Base-by-base conservation (phyloP, 1,140 invertebrate species). In the Brachionus rotundiformis region DNA sequence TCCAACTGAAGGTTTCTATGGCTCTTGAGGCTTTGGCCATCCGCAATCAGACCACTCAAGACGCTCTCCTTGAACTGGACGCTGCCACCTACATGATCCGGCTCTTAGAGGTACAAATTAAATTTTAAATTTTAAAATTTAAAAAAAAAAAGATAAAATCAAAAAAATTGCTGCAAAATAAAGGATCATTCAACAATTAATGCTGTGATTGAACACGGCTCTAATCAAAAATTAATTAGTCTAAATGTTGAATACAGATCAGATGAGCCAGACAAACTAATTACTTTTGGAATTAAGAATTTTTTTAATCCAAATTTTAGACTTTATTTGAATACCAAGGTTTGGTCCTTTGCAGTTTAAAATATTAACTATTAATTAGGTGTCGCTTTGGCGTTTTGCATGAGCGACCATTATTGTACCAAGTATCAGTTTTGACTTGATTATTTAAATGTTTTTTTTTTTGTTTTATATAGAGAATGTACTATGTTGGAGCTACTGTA, bases 21-120 rank as follows among this genome's bases (percentile, higher is more conserved):
- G 88, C 88, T 36, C 81, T 88, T 5, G 86, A 88, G 83, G 84
- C 87, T 49, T 82, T 88, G 49, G 85, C 86, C 33, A 83, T 85
- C 13, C 84, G 86, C 47, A 88, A 88, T 83, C 79, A 83, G 6
- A 76, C 80, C 16, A 85, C 84, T 83, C 88, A 88, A 83, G 83
- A 84, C 31, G 83, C 83, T 4, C 87, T 87, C 68, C 84, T 88
- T 11, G 84, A 86, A 11, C 82, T 86, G 10, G 86, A 87, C 77
- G 85, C 86, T 19, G 85, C 85, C 8, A 86, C 85, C 80, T 85
- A 85, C 19, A 83, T 88, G n/a, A 84, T 87, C 23, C 84, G 85
- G 65, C 82, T 88, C 1, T 75, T 88, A 0, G 88, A 88, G 86
- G 88, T 88, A 83, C 41, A 31, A 39, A 71, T 54, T 54, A 13